Conservation (phyloP, 53 echinoderm and acorn worm species). For the Glandiceps talaboti region DNA sequence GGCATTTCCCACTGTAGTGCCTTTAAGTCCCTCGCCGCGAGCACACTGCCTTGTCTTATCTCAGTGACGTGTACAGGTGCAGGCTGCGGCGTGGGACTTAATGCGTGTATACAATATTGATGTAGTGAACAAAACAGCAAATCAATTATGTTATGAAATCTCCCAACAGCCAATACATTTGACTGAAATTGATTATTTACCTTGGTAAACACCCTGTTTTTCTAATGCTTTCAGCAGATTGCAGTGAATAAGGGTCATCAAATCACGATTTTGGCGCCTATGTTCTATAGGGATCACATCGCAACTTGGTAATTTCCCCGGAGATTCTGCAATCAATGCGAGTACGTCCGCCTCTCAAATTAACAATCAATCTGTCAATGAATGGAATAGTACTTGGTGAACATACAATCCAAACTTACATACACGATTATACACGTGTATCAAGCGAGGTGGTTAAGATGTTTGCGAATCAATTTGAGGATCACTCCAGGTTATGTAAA, state of each 20-base stretch:
- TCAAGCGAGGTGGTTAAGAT: too few species aligned
- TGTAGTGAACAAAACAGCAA: not conserved
- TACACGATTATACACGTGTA: too few species aligned
- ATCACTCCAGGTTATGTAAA: too few species aligned
- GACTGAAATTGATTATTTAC: not conserved
- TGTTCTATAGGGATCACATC: not conserved
- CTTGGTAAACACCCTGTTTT: not conserved
- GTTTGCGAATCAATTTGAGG: too few species aligned
- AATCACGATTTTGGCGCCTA: not conserved
- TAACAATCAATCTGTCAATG: not conserved
- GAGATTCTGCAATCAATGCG: not conserved
- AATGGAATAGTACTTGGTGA: not conserved
- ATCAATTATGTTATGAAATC: not conserved
- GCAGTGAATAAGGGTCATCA: not conserved
- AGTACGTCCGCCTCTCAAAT: conserved; percentile 1
- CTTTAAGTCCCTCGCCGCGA: not conserved
- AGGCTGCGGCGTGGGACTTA: not conserved
- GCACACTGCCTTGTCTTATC: not conserved
- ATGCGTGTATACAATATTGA: not conserved
- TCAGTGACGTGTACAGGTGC: not conserved
- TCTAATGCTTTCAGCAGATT: not conserved
- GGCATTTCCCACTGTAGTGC: not conserved
- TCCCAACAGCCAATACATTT: not conserved
- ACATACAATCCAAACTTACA: not conserved
- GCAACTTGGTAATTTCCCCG: not conserved